phyloP scores from a whole-genome alignment of 1,140 invertebrate genomes.

The Anagrus nilaparvatae region DNA sequence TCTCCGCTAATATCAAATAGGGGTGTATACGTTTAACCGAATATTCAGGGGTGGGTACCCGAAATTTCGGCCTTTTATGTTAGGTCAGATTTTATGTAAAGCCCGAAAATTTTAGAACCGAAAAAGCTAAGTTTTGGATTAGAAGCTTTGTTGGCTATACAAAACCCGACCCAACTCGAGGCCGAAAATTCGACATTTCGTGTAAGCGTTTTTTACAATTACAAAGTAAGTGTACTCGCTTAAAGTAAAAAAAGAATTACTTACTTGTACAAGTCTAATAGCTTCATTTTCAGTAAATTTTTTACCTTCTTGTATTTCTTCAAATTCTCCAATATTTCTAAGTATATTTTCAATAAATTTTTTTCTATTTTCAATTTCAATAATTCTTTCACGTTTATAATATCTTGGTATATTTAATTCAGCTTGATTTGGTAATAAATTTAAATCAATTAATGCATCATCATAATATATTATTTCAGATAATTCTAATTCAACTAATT shows the following conservation, averaged over 20 bases:
- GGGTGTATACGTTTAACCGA: no score
- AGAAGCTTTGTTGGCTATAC: no score
- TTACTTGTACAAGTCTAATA: conserved; percentile 67
- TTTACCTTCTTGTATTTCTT: conserved; percentile 44
- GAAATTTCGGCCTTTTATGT: no score
- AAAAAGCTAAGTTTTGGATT: no score
- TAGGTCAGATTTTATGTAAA: no score
- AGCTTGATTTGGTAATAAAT: conserved; percentile 44
- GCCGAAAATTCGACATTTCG: no score
- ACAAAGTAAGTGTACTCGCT: not conserved
- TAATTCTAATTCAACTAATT: conserved; percentile 75
- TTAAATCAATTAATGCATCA: conserved; percentile 52
- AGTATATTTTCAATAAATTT: conserved; percentile 56
- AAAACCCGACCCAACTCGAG: no score
- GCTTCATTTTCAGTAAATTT: conserved; percentile 72
- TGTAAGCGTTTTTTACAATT: no score
- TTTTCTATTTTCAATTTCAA: conserved; percentile 49
- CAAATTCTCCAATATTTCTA: conserved; percentile 55
- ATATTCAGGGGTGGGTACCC: no score
- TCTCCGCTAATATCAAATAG: no score
- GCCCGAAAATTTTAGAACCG: no score
- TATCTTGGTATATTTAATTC: conserved; percentile 59
- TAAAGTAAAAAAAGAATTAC: not conserved
- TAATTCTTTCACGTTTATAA: conserved; percentile 54
- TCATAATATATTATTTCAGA: conserved; percentile 83